These are phyloP conservation scores for Pemphredon lugubris DNA, from an alignment of 2,888 invertebrate genomes.

Conservation along the genomic window DNA sequence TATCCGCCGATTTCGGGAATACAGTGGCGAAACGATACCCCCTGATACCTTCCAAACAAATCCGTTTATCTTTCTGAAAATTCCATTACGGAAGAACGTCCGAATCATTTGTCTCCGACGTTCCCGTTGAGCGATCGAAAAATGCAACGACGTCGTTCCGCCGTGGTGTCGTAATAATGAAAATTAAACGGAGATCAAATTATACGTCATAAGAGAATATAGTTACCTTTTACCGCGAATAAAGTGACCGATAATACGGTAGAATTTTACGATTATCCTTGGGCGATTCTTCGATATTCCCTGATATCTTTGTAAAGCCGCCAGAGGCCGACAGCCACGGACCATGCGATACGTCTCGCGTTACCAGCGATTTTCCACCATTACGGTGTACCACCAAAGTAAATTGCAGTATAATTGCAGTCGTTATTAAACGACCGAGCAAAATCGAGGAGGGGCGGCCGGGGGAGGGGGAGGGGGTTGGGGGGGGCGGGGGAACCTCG, in stretches of 20 bases:
- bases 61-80: conserved; percentile 12
- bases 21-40: conserved; percentile 15
- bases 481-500: conserved; percentile 29
- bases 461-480: not conserved
- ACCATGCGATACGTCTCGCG: conserved; percentile 4
- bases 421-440: conserved; percentile 54
- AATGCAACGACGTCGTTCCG: too few species aligned
- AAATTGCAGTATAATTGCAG: conserved; percentile 61
- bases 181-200: too few species aligned
- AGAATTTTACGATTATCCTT: conserved; percentile 11
- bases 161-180: too few species aligned
- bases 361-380: conserved; percentile 42
- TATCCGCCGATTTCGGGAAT: conserved; percentile 12
- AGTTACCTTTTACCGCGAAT: too few species aligned
- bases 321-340: conserved; percentile 6
- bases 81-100: conserved; percentile 7
- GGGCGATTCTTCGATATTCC: conserved; percentile 15
- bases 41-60: conserved; percentile 10
- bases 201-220: too few species aligned
- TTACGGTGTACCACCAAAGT: conserved; percentile 30
- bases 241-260: not conserved
- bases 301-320: conserved; percentile 1
- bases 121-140: too few species aligned
- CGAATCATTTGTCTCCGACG: too few species aligned
- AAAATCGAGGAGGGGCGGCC: conserved; percentile 21